Base-by-base conservation (phyloP, 2,888 invertebrate genomes). In the Cheilosia vulpina region DNA sequence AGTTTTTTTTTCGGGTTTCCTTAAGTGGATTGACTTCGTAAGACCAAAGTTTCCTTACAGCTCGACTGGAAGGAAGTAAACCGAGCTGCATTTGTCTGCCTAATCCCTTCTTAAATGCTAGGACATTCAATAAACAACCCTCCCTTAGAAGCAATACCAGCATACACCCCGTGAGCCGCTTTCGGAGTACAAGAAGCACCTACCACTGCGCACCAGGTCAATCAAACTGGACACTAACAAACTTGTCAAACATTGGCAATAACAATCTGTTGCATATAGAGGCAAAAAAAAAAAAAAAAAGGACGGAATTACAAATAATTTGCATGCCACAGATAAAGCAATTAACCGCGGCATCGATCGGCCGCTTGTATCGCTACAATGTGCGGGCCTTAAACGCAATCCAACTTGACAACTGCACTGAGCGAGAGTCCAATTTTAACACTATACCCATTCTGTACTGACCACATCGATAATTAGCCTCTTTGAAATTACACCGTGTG, bases 391-490 rank as follows among this genome's bases (percentile, higher is more conserved):
- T 31, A 57, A 60, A 63, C 38, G 52, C 50, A 47, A 75, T 27
- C 53, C 57, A 47, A 75, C 84, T 80, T 81, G 85, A 77, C 81
- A 85, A 81, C 81, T 77, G 38, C 38, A 13, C 38, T 13, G 55
- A 47, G 52, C 38, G 55, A 47, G 52, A 81, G 71, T 85, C 72
- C 71, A 68, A 77, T 81, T 72, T 76, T 85, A 71, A 77, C 80
- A 81, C 76, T 71, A 24, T 52, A 31, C 31, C 45, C 45, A 68
- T 85, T 81, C 62, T 62, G 72, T 72, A 71, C 62, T 81, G 76
- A 81, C 85, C 85, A 81, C 85, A 81, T 66, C 85, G 80, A 45
- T 85, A 85, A 85, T 85, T 85, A 85, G 81, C 41, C 77, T 66
- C 76, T 85, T 75, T 81, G 62, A 72, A 85, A 81, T 85, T 76